Evolutionary conservation across 2,888 invertebrate species (phyloP), one percentile per base, ranked within the genome.

Genomic region (Yponomeuta malinellus): DNA sequence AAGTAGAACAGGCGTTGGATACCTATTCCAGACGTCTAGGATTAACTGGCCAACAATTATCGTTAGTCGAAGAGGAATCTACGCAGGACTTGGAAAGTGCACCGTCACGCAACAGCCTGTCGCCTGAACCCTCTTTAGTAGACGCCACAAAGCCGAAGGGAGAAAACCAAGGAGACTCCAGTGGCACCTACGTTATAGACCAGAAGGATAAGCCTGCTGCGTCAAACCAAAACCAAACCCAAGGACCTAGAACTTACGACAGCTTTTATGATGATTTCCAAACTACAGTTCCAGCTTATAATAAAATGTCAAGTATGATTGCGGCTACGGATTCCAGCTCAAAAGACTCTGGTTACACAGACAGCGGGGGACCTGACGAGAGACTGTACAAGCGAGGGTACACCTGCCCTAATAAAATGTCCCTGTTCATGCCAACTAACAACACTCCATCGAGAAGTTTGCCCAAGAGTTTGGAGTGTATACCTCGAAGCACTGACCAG

Each of bases 21-120:
- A 84, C 81, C 6, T 89, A 88, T 72, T 82, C 84, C 4, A 84
- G 79, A 65, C 82, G 85, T 59, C 76, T 88, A 3, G 81, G 81
- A 15, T 74, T 84, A 43, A 88, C 85, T 3, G 90, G 88, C 74
- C 89, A 91, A 73, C 91, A 93, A 74, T 78, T 93, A 0, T 93
- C 93, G 2, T 78, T 93, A 72, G 93, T 93, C 3, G 93, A 93
- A 83, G 93, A 93, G 76, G 93, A 93, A 75, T 92, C 91, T 0
- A 86, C 85, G 3, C 92, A 92, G 78, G 93, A 93, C 72, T 75
- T 90, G 23, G 92, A 92, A 59, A 90, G 89, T 77, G 82, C 85
- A 1, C 87, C 87, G 29, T 90, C 90, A 8, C 89, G 90, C 71
- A 85, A 85, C 68, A 89, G 86, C 72, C 76, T 88, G 59, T 84